Conservation (phyloP, 2,888 invertebrate genomes). For the Hetaerina titia region DNA sequence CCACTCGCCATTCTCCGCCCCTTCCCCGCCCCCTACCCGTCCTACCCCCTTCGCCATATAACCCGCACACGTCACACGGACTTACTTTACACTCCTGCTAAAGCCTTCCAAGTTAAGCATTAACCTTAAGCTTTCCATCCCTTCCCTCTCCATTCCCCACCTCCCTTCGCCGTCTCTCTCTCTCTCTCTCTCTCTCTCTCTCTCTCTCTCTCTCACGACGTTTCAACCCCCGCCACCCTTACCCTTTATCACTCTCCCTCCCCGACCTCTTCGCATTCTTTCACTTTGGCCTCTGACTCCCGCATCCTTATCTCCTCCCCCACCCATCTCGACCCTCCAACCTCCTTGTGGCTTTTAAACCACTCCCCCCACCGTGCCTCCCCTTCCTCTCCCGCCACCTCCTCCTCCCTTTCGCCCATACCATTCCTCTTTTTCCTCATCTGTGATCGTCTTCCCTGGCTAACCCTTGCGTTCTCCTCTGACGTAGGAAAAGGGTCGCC, state of each 20-base stretch:
- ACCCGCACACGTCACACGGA: conserved; percentile 61
- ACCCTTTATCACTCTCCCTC: conserved; percentile 5
- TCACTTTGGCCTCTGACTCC: conserved; percentile 49
- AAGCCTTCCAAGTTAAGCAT: conserved; percentile 66
- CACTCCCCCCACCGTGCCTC: background rate
- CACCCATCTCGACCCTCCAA: background rate
- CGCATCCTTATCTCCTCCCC: background rate
- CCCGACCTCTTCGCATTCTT: conserved; percentile 14
- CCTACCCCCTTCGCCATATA: background rate
- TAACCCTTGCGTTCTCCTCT: background rate
- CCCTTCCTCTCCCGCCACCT: background rate
- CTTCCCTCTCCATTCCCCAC: background rate
- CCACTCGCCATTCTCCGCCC: background rate
- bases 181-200: background rate
- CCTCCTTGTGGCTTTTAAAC: conserved; percentile 39
- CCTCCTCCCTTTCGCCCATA: background rate
- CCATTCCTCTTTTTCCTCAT: background rate
- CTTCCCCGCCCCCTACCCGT: background rate
- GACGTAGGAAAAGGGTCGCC: conserved; percentile 17
- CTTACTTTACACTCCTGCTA: conserved; percentile 63
- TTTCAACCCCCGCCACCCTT: background rate
- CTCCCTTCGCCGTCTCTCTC: background rate
- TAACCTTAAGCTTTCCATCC: conserved; percentile 50
- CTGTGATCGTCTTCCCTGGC: conserved; percentile 18
- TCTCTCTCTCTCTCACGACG: background rate